Conservation (phyloP, 2,888 invertebrate species). For the Didymodactylos carnosus region DNA sequence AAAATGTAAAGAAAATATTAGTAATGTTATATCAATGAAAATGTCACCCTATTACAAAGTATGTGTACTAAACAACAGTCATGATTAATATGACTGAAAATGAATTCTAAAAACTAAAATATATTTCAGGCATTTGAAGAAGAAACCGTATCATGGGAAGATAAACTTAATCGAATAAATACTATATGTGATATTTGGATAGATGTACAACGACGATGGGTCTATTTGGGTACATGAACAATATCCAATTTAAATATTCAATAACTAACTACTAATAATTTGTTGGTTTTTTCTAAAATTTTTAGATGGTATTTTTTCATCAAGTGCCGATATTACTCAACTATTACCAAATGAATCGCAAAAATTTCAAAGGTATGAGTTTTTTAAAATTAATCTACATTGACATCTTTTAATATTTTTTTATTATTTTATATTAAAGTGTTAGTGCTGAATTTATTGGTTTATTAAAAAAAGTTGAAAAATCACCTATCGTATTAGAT, state of each 20-base stretch:
- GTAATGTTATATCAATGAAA: slow-evolving; percentile 98
- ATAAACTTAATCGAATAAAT: slow-evolving; percentile 89
- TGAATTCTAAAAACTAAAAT: slow-evolving; percentile 40
- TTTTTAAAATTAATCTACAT: too few species aligned
- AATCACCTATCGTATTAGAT: slow-evolving; percentile 94
- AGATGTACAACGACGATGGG: slow-evolving; percentile 96
- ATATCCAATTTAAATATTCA: too few species aligned
- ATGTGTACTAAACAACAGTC: slow-evolving; percentile 15
- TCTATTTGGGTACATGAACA: too few species aligned
- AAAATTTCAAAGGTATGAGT: slow-evolving; percentile 74
- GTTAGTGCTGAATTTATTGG: slow-evolving; percentile 85
- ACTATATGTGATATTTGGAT: slow-evolving; percentile 98
- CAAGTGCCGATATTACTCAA: slow-evolving; percentile 87
- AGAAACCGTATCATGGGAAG: slow-evolving; percentile 95
- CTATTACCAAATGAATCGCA: slow-evolving; percentile 90
- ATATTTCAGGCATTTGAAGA: slow-evolving; percentile 69
- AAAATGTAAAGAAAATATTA: slow-evolving; percentile 97
- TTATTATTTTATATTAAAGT: too few species aligned
- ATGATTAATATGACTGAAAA: background rate
- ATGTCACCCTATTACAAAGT: slow-evolving; percentile 96
- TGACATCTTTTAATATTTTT: too few species aligned
- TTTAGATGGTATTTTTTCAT: slow-evolving; percentile 94
- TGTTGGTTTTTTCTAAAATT: too few species aligned
- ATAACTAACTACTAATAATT: too few species aligned
- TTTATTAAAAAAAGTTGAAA: slow-evolving; percentile 93